phyloP scores from a whole-genome alignment of 2,888 invertebrate genomes.

The Sinelater perroti region DNA sequence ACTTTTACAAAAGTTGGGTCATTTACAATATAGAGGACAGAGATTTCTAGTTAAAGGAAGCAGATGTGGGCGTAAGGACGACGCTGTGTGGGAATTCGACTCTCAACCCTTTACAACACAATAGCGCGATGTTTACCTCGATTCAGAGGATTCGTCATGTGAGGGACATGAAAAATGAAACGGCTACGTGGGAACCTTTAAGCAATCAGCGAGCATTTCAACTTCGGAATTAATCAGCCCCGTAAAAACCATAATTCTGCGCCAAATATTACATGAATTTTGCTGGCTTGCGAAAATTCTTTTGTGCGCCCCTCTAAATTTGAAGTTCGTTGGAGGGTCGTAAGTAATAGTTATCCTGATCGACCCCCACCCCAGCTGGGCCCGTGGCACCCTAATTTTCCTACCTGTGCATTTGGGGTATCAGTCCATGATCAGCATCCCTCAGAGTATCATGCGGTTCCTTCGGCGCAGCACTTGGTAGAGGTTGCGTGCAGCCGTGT shows the following conservation, averaged over 20 bases:
- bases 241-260: conserved; percentile 37
- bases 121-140: conserved; percentile 31
- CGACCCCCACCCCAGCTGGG: conserved; percentile 44
- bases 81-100: conserved; percentile 43
- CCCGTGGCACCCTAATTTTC: conserved; percentile 46
- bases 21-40: not conserved
- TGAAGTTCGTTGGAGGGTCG: conserved; percentile 47
- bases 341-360: conserved; percentile 47
- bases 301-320: conserved; percentile 48
- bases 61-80: conserved; percentile 42
- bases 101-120: conserved; percentile 40
- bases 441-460: conserved; percentile 9
- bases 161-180: conserved; percentile 25
- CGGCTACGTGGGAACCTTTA: not conserved
- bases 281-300: conserved; percentile 48
- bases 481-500: conserved; percentile 10
- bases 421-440: conserved; percentile 47
- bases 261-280: conserved; percentile 55
- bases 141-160: conserved; percentile 16
- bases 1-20: too few relatives aligned
- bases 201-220: not conserved
- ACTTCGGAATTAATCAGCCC: not conserved
- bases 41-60: conserved; percentile 33
- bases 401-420: conserved; percentile 45
- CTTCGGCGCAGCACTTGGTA: conserved; percentile 2